These are phyloP conservation scores for Microtus pennsylvanicus DNA, from an alignment of 2,113 vertebrate genomes.

Conservation along the genomic window DNA sequence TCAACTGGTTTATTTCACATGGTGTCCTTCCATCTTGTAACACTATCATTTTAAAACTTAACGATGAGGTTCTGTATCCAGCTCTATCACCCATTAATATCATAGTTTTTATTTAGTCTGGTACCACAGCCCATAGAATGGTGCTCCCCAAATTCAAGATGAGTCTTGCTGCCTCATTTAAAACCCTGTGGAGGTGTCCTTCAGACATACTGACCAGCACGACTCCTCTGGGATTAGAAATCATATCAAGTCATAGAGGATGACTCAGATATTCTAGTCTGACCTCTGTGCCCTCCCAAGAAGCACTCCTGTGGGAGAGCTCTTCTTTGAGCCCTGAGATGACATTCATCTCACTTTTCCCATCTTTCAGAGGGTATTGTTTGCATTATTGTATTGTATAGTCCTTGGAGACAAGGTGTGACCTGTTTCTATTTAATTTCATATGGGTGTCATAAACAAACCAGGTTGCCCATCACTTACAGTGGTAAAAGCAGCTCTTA, in stretches of 20 bases:
- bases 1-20: not conserved
- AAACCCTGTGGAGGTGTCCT: too few relatives aligned
- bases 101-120: not conserved
- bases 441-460: not conserved
- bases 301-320: not conserved
- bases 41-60: constrained; percentile 8
- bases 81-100: not conserved
- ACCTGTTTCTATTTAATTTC: not conserved
- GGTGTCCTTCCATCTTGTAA: not conserved
- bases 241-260: not conserved
- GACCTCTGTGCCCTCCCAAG: not conserved
- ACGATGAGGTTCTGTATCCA: not conserved
- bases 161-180: not conserved
- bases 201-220: not conserved
- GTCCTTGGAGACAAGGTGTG: not conserved
- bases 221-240: not conserved
- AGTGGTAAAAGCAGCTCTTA: not conserved
- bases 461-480: not conserved
- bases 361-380: not conserved
- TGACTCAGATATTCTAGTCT: not conserved
- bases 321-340: not conserved
- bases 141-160: not conserved
- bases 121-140: not conserved
- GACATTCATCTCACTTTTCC: not conserved
- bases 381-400: not conserved